phyloP scores from a whole-genome alignment of 2,797 vertebrate species.

The Chromis chromis region DNA sequence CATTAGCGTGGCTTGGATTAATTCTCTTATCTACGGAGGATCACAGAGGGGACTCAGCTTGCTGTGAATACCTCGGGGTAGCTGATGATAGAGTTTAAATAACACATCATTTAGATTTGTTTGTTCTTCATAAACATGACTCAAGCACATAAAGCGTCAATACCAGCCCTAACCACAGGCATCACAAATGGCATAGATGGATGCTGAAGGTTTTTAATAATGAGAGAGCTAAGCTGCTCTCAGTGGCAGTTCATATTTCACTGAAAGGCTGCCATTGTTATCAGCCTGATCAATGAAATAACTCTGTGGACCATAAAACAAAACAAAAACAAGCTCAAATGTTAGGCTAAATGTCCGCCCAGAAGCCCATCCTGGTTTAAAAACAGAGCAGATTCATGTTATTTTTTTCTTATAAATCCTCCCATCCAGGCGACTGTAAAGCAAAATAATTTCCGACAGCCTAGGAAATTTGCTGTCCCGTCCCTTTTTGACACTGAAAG shows the following conservation, averaged over 20 bases:
- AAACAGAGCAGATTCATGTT: background rate
- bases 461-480: background rate
- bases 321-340: constrained; percentile 41
- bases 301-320: constrained; percentile 34
- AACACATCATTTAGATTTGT: constrained; percentile 43
- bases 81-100: constrained; percentile 41
- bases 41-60: constrained; percentile 25
- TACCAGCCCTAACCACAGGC: constrained; percentile 35
- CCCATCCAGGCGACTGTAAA: constrained; percentile 29
- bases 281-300: constrained; percentile 57
- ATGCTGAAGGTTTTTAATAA: constrained; percentile 57
- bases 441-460: constrained; percentile 36
- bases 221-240: constrained; percentile 46
- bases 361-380: constrained; percentile 2
- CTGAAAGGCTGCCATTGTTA: constrained; percentile 50
- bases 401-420: constrained; percentile 16
- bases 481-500: constrained; percentile 37
- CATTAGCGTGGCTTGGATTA: constrained; percentile 48
- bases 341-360: constrained; percentile 14
- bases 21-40: constrained; percentile 40
- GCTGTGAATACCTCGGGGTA: constrained; percentile 30
- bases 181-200: constrained; percentile 57
- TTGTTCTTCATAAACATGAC: constrained; percentile 40
- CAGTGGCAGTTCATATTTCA: constrained; percentile 63
- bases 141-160: constrained; percentile 45